phyloP scores from a whole-genome alignment of 2,113 vertebrate genomes.

The Centropus unirufus region DNA sequence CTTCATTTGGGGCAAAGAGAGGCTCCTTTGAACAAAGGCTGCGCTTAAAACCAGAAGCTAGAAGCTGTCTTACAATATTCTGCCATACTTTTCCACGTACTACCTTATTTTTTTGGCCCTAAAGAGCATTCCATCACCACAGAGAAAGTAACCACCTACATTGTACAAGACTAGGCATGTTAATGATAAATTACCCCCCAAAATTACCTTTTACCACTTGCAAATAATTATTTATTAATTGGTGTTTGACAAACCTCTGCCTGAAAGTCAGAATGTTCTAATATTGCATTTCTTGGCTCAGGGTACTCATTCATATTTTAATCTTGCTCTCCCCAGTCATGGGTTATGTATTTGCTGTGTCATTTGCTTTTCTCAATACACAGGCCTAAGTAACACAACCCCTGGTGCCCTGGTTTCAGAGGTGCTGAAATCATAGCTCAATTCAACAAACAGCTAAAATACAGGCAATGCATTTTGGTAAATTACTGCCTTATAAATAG shows the following conservation, averaged over 20 bases:
- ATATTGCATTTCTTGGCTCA: constrained; percentile 41
- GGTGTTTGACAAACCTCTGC: not conserved
- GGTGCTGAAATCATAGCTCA: not conserved
- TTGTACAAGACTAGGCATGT: not conserved
- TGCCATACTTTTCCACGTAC: not conserved
- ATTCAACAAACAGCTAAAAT: not conserved
- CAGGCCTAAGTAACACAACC: constrained; percentile 26
- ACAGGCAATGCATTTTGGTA: not conserved
- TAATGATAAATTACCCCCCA: not conserved
- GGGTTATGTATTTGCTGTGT: constrained; percentile 63
- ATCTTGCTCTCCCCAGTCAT: constrained; percentile 54
- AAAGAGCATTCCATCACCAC: not conserved
- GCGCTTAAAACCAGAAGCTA: not conserved
- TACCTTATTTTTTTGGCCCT: not conserved
- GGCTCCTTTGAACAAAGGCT: not conserved
- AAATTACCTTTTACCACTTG: not conserved
- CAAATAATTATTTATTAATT: constrained; percentile 3
- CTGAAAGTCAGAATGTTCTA: not conserved
- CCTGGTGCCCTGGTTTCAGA: not conserved
- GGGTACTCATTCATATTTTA: constrained; percentile 45
- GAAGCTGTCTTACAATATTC: not conserved
- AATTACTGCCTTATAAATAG: not conserved
- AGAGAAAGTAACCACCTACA: not conserved
- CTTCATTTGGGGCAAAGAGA: not conserved
- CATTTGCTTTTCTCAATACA: constrained; percentile 53